These are phyloP conservation scores for Drosophila rubida DNA, from an alignment of 2,888 invertebrate species.

Conservation along the genomic window DNA sequence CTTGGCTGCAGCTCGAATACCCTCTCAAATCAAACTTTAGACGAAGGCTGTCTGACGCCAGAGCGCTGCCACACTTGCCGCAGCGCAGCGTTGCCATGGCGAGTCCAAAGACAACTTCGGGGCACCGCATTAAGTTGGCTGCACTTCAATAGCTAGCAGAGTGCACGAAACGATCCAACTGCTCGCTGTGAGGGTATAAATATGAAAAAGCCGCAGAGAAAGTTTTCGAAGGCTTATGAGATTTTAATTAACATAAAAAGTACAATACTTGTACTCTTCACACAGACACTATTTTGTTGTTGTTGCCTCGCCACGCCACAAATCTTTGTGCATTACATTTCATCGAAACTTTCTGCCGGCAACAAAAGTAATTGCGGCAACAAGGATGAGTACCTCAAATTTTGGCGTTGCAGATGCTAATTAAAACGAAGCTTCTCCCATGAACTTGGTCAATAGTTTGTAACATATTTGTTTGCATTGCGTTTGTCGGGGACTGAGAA, in stretches of 20 bases:
- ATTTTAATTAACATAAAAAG: conserved; percentile 16
- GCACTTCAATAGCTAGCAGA: not conserved
- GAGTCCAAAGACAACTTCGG: not conserved
- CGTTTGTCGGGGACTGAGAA: too few relatives aligned
- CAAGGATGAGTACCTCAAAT: conserved; percentile 5
- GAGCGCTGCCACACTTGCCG: too few relatives aligned
- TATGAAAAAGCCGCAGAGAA: not conserved
- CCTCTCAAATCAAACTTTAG: not conserved
- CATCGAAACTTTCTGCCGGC: not conserved
- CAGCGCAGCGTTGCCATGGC: not conserved
- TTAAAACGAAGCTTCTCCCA: not conserved
- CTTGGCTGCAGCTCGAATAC: not conserved
- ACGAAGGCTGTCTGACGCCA: too few relatives aligned
- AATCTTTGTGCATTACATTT: not conserved
- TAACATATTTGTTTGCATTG: not conserved
- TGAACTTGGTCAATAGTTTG: not conserved
- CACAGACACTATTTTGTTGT: not conserved
- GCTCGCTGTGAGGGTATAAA: not conserved
- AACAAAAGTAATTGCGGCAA: not conserved
- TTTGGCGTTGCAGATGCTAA: conserved; percentile 4
- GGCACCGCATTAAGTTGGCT: not conserved
- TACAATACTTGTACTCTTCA: not conserved
- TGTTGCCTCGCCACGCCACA: not conserved
- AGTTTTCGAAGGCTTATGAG: not conserved
- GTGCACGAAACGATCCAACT: not conserved